Conservation (phyloP, 2,113 vertebrate genomes). For the Numida meleagris region DNA sequence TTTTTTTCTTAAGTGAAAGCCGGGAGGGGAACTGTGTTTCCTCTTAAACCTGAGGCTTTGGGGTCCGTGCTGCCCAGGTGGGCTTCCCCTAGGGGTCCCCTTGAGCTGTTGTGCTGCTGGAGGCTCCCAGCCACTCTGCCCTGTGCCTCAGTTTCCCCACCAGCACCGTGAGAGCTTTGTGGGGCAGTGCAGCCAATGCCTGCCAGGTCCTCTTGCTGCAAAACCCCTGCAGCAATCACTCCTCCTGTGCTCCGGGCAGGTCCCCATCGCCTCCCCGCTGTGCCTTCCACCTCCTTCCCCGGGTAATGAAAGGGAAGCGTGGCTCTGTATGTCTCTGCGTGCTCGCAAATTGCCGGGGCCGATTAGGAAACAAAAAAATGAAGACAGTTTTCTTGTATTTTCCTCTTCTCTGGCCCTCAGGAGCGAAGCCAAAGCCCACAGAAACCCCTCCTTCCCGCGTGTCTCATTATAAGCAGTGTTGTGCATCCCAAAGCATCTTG, state of each 20-base stretch:
- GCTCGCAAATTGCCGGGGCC: slow-evolving; percentile 2
- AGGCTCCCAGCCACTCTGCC: fast-evolving
- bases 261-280: background rate
- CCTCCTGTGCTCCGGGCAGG: background rate
- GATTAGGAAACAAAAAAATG: background rate
- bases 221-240: background rate
- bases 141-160: background rate
- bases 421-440: background rate
- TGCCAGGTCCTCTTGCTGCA: background rate
- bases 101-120: fast-evolving
- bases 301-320: background rate
- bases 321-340: background rate
- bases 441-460: background rate
- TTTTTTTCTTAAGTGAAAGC: background rate
- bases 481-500: background rate
- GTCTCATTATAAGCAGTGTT: background rate
- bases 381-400: background rate
- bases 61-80: background rate
- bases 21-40: background rate
- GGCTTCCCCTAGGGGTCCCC: background rate
- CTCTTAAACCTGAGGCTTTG: background rate
- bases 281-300: background rate
- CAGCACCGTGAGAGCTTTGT: fast-evolving
- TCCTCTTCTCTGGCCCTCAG: background rate
- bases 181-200: background rate